Conservation (phyloP, 23 tunicate genomes). For the Phallusia fumigata region DNA sequence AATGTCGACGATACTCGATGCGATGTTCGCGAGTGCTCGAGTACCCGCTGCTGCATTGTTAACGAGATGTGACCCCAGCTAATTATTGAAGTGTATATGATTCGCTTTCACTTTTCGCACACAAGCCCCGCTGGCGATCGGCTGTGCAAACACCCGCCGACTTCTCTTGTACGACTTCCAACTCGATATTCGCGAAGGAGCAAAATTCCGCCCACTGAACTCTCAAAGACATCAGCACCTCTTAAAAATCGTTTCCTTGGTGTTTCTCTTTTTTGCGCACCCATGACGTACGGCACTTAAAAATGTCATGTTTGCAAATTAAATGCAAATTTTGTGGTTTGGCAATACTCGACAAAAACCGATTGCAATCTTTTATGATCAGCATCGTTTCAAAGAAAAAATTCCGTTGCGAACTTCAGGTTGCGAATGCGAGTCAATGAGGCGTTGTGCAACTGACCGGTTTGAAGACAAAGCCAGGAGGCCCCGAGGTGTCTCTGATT, state of each 20-base stretch:
- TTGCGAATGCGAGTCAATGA: not conserved
- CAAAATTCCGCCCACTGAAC: not conserved
- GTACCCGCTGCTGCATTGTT: conserved; percentile 4
- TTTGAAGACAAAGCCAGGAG: not conserved
- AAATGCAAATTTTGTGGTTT: too few relatives aligned
- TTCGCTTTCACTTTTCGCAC: conserved; percentile 3
- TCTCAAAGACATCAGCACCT: too few relatives aligned
- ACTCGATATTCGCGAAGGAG: not conserved
- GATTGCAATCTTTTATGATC: too few relatives aligned
- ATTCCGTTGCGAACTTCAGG: not conserved
- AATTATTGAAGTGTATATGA: conserved; percentile 13
- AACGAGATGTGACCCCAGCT: conserved; percentile 9
- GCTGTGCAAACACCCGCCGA: not conserved
- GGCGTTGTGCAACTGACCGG: not conserved
- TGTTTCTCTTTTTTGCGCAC: too few relatives aligned
- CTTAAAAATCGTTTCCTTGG: too few relatives aligned
- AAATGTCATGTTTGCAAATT: too few relatives aligned
- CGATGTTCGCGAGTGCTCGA: conserved; percentile 9
- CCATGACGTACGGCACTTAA: too few relatives aligned
- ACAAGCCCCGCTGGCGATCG: not conserved
- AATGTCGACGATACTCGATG: conserved; percentile 8
- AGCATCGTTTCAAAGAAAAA: too few relatives aligned
- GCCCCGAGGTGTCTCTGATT: not conserved
- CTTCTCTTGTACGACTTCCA: not conserved
- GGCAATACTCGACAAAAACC: too few relatives aligned